Conservation (phyloP, 2,888 invertebrate species). For the Augochlorella aurata region DNA sequence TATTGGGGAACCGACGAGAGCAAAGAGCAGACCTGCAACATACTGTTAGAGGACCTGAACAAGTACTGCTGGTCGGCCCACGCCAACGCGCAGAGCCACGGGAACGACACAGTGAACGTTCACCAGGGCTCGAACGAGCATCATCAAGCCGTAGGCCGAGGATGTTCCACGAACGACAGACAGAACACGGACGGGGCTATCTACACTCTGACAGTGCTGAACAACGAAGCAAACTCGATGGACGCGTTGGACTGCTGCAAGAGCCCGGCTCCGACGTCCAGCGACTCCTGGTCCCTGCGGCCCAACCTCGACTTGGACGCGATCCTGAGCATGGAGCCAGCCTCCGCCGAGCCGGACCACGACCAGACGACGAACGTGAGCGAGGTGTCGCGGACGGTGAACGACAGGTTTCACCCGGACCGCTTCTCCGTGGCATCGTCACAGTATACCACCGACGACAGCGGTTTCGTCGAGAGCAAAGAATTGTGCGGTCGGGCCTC, state of each 20-base stretch:
- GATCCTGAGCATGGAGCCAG: slow-evolving; percentile 88
- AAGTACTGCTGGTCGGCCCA: slow-evolving; percentile 89
- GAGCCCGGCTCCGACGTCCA: slow-evolving; percentile 83
- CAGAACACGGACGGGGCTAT: slow-evolving; percentile 86
- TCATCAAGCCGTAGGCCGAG: slow-evolving; percentile 54
- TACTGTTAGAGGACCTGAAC: slow-evolving; percentile 90
- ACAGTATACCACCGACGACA: slow-evolving; percentile 89
- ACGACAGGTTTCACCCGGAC: slow-evolving; percentile 74
- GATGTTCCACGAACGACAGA: slow-evolving; percentile 71
- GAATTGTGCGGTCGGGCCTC: slow-evolving; percentile 80
- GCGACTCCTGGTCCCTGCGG: slow-evolving; percentile 87
- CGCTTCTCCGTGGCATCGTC: slow-evolving; percentile 64
- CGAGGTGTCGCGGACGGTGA: slow-evolving; percentile 82
- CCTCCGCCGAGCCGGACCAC: slow-evolving; percentile 81
- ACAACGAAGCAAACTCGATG: slow-evolving; percentile 85
- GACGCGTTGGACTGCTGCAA: slow-evolving; percentile 80
- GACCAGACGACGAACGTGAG: slow-evolving; percentile 85
- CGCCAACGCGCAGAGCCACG: slow-evolving; percentile 84
- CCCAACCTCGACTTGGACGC: slow-evolving; percentile 90
- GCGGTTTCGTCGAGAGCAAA: slow-evolving; percentile 88
- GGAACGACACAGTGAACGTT: slow-evolving; percentile 82
- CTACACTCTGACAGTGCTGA: slow-evolving; percentile 93
- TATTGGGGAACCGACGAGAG: slow-evolving; percentile 86
- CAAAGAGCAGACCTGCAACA: slow-evolving; percentile 78
- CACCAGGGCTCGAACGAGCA: slow-evolving; percentile 79